Evolutionary conservation across 2,888 invertebrate species (phyloP).

Genomic region (Protodeltote pygarga): DNA sequence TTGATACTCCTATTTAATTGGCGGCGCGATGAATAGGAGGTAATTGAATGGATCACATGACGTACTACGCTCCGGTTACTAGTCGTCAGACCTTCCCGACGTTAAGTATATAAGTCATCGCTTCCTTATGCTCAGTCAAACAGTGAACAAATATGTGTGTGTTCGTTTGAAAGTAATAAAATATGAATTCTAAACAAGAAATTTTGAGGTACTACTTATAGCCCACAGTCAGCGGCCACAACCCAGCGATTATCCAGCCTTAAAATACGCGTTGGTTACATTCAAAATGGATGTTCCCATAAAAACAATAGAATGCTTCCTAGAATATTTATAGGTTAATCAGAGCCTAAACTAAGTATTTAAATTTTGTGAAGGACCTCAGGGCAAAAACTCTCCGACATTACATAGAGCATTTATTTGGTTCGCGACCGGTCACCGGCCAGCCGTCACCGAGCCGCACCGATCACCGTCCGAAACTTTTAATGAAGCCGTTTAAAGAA

Average conservation of each 20-base stretch:
- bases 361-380: not conserved
- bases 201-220: no score
- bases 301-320: no score
- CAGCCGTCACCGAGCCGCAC: no score
- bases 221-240: no score
- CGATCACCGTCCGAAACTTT: slow-evolving; percentile 48
- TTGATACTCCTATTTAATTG: slow-evolving; percentile 19
- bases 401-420: not conserved
- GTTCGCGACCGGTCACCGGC: not conserved
- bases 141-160: no score
- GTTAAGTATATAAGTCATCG: slow-evolving; percentile 1
- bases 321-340: no score
- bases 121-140: slow-evolving; percentile 1
- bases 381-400: not conserved
- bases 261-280: no score
- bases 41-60: slow-evolving; percentile 22
- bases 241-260: no score
- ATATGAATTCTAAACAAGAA: no score
- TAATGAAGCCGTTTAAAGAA: slow-evolving; percentile 68
- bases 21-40: slow-evolving; percentile 10
- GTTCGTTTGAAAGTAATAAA: no score
- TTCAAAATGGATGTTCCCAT: no score
- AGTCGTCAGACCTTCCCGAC: not conserved
- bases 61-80: slow-evolving; percentile 5
- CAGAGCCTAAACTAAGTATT: no score